A percentile compares a stretch with the other conserved stretches of the same genome.
These are phyloP conservation scores for Cephus rjabovi DNA, from an alignment of 2,888 invertebrate species.

Conservation along the genomic window DNA sequence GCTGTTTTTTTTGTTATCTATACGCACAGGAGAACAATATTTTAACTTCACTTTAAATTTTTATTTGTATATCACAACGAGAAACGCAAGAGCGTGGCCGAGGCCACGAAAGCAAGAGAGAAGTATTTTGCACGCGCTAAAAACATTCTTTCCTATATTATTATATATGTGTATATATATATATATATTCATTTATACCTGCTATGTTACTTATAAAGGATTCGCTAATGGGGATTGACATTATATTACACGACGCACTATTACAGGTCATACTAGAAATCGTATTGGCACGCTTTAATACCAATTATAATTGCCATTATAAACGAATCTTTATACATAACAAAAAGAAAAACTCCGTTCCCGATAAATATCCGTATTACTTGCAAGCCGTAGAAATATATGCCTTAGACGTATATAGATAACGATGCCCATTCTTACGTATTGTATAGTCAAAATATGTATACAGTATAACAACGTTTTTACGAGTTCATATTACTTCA, in stretches of 20 bases:
- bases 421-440: neutral
- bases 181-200: no score
- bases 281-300: neutral
- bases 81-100: neutral
- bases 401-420: neutral
- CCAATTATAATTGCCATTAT: neutral
- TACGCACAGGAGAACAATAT: neutral
- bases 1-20: neutral
- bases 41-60: neutral
- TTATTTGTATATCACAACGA: neutral
- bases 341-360: neutral
- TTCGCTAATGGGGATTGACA: neutral
- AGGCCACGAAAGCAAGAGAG: neutral
- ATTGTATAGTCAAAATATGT: neutral
- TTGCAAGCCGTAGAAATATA: neutral
- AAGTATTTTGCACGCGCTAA: neutral
- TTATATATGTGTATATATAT: neutral
- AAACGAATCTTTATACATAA: neutral
- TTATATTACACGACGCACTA: neutral
- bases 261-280: neutral
- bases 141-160: neutral
- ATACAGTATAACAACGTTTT: neutral
- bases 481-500: neutral
- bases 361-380: neutral
- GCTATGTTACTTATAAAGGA: neutral